These are phyloP conservation scores for Tretioscincus oriximinensis DNA, from an alignment of 2,113 vertebrate species.

Conservation along the genomic window DNA sequence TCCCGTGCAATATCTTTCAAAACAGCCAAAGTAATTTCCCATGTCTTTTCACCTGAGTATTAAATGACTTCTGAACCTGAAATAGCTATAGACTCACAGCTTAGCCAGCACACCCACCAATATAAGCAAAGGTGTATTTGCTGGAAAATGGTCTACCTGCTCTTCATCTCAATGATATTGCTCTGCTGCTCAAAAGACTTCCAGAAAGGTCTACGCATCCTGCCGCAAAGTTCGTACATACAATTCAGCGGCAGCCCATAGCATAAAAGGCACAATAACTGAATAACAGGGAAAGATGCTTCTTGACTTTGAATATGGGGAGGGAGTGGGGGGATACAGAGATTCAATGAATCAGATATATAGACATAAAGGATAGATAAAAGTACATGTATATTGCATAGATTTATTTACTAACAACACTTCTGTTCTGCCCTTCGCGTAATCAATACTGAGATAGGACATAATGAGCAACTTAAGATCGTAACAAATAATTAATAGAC, in stretches of 20 bases:
- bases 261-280: neutral
- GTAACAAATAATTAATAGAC: too few species aligned
- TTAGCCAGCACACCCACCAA: neutral
- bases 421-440: too few species aligned
- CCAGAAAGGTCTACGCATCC: neutral
- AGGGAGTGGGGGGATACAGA: neutral
- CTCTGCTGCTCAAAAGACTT: slow-evolving; percentile 21
- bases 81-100: slow-evolving; percentile 23
- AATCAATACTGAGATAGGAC: too few species aligned
- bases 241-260: neutral
- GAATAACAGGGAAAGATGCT: too few species aligned
- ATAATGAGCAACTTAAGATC: too few species aligned
- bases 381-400: neutral
- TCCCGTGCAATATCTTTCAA: slow-evolving; percentile 53
- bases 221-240: neutral
- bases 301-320: neutral
- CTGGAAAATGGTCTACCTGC: slow-evolving; percentile 4
- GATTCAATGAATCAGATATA: neutral
- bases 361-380: neutral
- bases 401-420: too few species aligned
- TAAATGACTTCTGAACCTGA: slow-evolving; percentile 25
- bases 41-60: slow-evolving; percentile 54
- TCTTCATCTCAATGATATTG: neutral
- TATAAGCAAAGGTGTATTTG: slow-evolving; percentile 36
- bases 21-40: slow-evolving; percentile 51